These are phyloP conservation scores for Ennomos erosarius DNA, from an alignment of 2,888 invertebrate genomes.

Conservation along the genomic window DNA sequence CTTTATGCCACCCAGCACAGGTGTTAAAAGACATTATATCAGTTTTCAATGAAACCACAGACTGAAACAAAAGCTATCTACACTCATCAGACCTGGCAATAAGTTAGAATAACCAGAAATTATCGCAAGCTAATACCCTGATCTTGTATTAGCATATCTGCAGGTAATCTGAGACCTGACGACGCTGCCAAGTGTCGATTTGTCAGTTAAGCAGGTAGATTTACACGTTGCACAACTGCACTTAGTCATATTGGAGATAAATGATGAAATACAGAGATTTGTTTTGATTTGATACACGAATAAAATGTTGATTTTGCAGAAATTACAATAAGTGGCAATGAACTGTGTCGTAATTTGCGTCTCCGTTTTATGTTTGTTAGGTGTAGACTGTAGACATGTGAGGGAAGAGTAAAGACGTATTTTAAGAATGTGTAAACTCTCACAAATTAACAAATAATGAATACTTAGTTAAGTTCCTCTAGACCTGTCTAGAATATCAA, in stretches of 20 bases:
- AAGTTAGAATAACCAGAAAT: constrained; percentile 28
- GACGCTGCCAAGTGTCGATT: constrained; percentile 49
- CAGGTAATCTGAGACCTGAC: constrained; percentile 45
- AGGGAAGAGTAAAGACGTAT: too few relatives aligned
- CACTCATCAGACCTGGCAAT: constrained; percentile 7
- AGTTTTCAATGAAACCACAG: constrained; percentile 16
- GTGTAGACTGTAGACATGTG: too few relatives aligned
- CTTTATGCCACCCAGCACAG: constrained; percentile 10
- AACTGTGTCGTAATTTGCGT: not conserved
- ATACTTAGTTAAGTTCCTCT: too few relatives aligned
- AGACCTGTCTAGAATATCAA: too few relatives aligned
- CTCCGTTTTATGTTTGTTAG: too few relatives aligned
- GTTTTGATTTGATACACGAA: too few relatives aligned
- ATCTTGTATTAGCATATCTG: constrained; percentile 46
- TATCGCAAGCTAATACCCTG: constrained; percentile 38
- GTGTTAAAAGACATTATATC: constrained; percentile 8
- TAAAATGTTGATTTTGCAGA: not conserved
- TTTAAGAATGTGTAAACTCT: too few relatives aligned
- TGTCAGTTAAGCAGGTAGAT: constrained; percentile 49
- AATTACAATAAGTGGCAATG: not conserved
- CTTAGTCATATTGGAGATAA: constrained; percentile 37
- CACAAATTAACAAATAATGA: too few relatives aligned
- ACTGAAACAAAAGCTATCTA: constrained; percentile 17
- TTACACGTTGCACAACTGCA: constrained; percentile 39
- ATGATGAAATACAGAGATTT: constrained; percentile 13